These are phyloP conservation scores for Urophycis tenuis DNA, from an alignment of 2,797 vertebrate species.

Conservation along the genomic window DNA sequence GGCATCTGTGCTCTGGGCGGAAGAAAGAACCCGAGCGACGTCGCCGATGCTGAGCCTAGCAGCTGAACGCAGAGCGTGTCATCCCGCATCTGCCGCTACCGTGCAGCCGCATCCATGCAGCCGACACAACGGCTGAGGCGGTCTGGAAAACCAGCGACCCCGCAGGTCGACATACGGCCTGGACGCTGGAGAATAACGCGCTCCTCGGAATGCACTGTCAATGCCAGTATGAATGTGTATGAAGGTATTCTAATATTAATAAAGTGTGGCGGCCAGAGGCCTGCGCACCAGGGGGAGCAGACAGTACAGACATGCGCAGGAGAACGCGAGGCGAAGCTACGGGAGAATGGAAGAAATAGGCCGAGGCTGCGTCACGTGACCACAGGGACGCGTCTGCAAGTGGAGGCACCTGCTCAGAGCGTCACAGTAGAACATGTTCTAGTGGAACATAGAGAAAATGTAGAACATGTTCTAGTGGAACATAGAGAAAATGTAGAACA, in stretches of 20 bases:
- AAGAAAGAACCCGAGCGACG: constrained; percentile 51
- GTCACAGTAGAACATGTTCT: not conserved
- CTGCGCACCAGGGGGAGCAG: not conserved
- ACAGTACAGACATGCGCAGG: not conserved
- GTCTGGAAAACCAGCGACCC: constrained; percentile 48
- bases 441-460: too few relatives aligned
- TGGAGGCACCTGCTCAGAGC: not conserved
- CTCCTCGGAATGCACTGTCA: constrained; percentile 60
- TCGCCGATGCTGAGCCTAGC: constrained; percentile 44
- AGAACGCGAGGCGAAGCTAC: not conserved
- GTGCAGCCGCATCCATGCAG: constrained; percentile 37
- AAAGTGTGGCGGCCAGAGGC: not conserved
- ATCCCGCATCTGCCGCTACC: constrained; percentile 49
- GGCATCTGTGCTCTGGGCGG: constrained; percentile 36
- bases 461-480: too few relatives aligned
- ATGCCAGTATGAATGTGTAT: constrained; percentile 28
- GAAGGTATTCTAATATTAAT: not conserved
- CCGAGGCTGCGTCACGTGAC: not conserved
- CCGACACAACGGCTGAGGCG: constrained; percentile 28
- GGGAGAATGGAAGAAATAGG: not conserved
- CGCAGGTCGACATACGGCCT: constrained; percentile 53
- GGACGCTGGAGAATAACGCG: not conserved
- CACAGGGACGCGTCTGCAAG: not conserved
- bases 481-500: too few relatives aligned
- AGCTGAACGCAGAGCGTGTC: constrained; percentile 45